Base-by-base conservation (phyloP, 2,113 vertebrate genomes). In the Pitta sordida region DNA sequence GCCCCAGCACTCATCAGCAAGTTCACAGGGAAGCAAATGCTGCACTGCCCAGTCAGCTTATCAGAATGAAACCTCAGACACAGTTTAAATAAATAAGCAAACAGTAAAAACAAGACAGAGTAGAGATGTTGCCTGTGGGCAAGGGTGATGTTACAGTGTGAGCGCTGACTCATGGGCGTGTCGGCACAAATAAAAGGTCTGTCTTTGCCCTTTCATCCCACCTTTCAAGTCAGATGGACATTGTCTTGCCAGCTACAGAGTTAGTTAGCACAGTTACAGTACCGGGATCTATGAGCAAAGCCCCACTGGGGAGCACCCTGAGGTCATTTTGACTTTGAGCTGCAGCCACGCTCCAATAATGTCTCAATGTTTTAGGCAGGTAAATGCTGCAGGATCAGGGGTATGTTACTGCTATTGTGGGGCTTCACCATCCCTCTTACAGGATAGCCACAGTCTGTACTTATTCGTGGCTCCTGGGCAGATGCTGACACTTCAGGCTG, bases 401-500 rank as follows among this genome's bases (percentile, higher is more conserved):
- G 19, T 24, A 21, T 4, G 1, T 19, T 37, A 15, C 56, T 4
- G 10, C 43, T 80, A 46, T 60, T 4, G 3, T 15, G n/a, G 46
- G 29, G 30, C 10, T 17, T 10, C 37, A 2, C 15, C 20, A 39
- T 13, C 30, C 44, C 43, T 53, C 15, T 4, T 1, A 9, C 39
- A 20, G 2, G 34, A 2, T n/a, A 46, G 41, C 30, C 44, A 64
- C 4, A 20, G 5, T 0, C 49, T 70, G 14, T 16, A 2, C 29
- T 27, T 7, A 12, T n/a, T 13, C 51, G 73, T 56, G 67, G 39
- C 60, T 74, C 43, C 58, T 24, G 59, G 26, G 16, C n/a, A 65
- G 73, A 32, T 2, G 1, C 44, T 0, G 0, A 7, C 23, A 36
- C 48, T 30, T n/a, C 43, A 39, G 55, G 17, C n/a, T 27, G 34